phyloP scores from a whole-genome alignment of 2,113 vertebrate genomes.

The Emydura subglobosa region DNA sequence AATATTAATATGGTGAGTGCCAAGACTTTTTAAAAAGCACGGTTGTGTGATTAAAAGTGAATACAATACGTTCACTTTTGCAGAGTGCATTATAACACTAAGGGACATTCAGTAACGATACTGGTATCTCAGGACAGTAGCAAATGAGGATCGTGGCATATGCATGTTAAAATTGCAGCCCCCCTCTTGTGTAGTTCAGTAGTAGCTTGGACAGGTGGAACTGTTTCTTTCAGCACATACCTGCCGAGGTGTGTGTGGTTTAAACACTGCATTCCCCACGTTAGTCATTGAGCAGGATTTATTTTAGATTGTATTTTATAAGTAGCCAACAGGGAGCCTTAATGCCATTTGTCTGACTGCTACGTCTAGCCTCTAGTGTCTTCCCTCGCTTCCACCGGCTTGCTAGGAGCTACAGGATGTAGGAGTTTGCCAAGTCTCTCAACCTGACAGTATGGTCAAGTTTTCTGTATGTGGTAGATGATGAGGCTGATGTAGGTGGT shows the following conservation, averaged over 20 bases:
- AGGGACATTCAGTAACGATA: rapidly evolving
- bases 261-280: rapidly evolving
- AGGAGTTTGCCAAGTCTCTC: neutral
- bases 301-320: rapidly evolving
- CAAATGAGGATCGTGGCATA: neutral
- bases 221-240: neutral
- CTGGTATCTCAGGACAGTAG: neutral
- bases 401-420: rapidly evolving
- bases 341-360: rapidly evolving
- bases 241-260: rapidly evolving
- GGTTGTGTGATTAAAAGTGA: rapidly evolving
- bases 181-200: rapidly evolving
- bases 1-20: constrained; percentile 34
- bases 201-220: neutral
- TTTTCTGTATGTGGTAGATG: rapidly evolving
- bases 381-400: rapidly evolving
- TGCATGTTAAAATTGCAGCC: neutral
- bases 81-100: rapidly evolving
- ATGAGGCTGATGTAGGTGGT: rapidly evolving
- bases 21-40: neutral
- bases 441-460: rapidly evolving
- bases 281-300: rapidly evolving
- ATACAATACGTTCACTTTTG: rapidly evolving
- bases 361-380: rapidly evolving
- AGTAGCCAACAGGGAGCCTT: rapidly evolving